Base-by-base conservation (phyloP, 2,113 vertebrate species). In the Platysternon megacephalum region DNA sequence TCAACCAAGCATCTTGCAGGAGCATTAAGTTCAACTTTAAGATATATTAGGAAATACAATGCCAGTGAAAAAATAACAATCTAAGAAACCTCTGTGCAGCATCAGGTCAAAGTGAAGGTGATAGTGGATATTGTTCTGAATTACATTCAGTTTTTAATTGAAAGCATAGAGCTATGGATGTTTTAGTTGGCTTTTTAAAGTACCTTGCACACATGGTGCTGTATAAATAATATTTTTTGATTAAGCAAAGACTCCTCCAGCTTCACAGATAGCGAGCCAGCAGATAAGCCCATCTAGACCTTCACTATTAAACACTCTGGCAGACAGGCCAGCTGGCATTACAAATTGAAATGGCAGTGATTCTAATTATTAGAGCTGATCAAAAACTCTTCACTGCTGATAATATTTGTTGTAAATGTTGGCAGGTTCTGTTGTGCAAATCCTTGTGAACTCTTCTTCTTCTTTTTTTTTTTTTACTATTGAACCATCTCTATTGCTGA, bases 11-110 rank as follows among this genome's bases (percentile, higher is more conserved):
- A 39, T 78, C 42, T 78, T 78, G 28, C 12, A 26, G 19, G 42
- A 78, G 24, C 11, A 78, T 29, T 78, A 46, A 78, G 21, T 24
- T 72, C n/a, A 72, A 72, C 65, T 11, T 78, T 46, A 46, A 46
- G 44, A 78, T 26, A 78, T 26, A 44, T 44, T 44, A 46, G 44
- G 42, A 44, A 78, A 78, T 46, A 44, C 39, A 44, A 24, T 74
- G 21, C 9, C 2, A 51, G 85, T 22, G 2, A 91, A n/a, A 17
- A 72, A 78, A 49, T 4, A 22, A 21, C 2, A 32, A 51, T 81
- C 53, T 84, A 26, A 16, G 83, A 44, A 80, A 13, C 1, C 0
- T 24, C 32, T 4, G 24, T 1, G n/a, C 11, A 78, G 2, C 3
- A 32, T 80, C 11, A 53, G 22, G 53, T 76, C 52, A 68, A 21